Percentiles rank a stretch among this genome's conserved stretches.
phyloP scores from a whole-genome alignment of 2,888 invertebrate genomes.

The Oscheius onirici region DNA sequence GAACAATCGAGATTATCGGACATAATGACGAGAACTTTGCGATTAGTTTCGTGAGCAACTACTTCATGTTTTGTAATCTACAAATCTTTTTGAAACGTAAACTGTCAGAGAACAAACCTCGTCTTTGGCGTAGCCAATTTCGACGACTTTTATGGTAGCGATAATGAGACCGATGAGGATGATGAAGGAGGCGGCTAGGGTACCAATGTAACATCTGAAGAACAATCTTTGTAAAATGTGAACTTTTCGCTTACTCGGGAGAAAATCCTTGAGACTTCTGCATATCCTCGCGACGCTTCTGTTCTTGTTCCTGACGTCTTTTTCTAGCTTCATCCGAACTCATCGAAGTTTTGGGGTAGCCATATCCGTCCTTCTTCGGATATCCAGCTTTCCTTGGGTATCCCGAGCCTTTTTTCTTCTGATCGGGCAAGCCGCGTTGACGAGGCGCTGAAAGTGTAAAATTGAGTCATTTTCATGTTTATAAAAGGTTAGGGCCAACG shows the following conservation, averaged over 20 bases:
- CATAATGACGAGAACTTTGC: not conserved
- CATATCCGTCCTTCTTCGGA: not conserved
- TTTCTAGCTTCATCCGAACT: not conserved
- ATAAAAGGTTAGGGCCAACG: too few relatives aligned
- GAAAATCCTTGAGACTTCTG: not conserved
- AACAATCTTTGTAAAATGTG: too few relatives aligned
- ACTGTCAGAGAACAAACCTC: not conserved
- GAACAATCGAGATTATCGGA: constrained; percentile 23
- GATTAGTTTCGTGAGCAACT: not conserved
- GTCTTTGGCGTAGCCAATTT: not conserved
- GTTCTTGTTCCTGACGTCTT: not conserved
- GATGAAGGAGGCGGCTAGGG: too few relatives aligned
- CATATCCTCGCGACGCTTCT: not conserved
- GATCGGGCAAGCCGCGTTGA: too few relatives aligned
- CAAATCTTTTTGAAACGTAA: not conserved
- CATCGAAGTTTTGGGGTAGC: not conserved
- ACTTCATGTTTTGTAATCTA: not conserved
- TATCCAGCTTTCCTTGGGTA: not conserved
- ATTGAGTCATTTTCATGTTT: too few relatives aligned
- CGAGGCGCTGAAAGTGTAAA: too few relatives aligned
- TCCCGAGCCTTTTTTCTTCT: too few relatives aligned
- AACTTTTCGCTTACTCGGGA: not conserved
- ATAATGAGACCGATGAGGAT: too few relatives aligned
- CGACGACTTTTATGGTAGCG: too few relatives aligned
- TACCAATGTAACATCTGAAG: too few relatives aligned